These are phyloP conservation scores for Empis stercorea DNA, from an alignment of 2,888 invertebrate species.

Conservation along the genomic window DNA sequence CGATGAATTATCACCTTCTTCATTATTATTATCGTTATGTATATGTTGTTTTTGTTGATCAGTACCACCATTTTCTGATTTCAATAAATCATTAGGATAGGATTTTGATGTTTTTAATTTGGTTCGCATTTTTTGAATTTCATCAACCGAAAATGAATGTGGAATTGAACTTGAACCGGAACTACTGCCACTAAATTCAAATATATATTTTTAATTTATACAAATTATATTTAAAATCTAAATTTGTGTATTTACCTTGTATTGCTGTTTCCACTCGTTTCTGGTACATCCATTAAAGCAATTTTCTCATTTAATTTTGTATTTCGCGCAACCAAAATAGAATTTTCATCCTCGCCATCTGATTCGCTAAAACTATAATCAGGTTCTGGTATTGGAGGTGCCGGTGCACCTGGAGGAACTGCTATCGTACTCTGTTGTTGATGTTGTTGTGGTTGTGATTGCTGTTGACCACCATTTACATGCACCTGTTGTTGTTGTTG, in stretches of 20 bases:
- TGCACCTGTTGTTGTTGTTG: conserved; percentile 19
- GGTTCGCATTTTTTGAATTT: conserved; percentile 75
- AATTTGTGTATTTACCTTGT: conserved; percentile 40
- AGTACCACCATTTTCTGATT: background rate
- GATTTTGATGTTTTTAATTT: conserved; percentile 77
- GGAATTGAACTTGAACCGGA: conserved; percentile 65
- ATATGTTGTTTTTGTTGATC: conserved; percentile 9
- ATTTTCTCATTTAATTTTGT: conserved; percentile 43
- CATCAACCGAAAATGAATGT: conserved; percentile 77
- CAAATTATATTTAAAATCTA: background rate
- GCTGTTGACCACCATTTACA: conserved; percentile 20
- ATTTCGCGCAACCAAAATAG: conserved; percentile 35
- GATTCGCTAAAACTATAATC: conserved; percentile 84
- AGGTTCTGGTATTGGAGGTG: conserved; percentile 81
- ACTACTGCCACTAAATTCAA: conserved; percentile 49
- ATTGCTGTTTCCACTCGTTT: conserved; percentile 65
- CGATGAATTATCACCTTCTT: conserved; percentile 79
- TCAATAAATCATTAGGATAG: conserved; percentile 48
- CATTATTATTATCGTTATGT: conserved; percentile 34
- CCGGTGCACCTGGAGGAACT: conserved; percentile 23
- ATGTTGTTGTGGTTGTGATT: conserved; percentile 26
- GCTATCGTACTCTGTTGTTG: conserved; percentile 10
- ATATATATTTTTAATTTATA: background rate
- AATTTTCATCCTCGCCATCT: conserved; percentile 53
- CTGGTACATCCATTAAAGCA: conserved; percentile 37